Evolutionary conservation across 92 coral and sea anemone genomes (phyloP).

Genomic region (Palythoa heliodiscus): DNA sequence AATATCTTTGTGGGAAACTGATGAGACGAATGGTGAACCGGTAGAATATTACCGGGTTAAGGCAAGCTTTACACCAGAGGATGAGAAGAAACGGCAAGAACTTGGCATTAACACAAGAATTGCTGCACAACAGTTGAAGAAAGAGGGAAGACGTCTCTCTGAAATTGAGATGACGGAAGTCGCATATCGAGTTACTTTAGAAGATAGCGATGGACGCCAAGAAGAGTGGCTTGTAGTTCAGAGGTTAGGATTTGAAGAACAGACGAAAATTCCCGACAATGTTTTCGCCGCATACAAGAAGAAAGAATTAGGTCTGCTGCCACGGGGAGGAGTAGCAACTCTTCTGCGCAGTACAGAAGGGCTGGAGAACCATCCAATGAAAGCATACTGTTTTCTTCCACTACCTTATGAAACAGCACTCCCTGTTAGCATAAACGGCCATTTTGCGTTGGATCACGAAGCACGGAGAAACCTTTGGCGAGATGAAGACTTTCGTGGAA

Average conservation of each 20-base stretch:
- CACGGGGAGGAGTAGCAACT: slow-evolving; percentile 90
- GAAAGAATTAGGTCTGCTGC: slow-evolving; percentile 78
- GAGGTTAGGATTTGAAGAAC: slow-evolving; percentile 69
- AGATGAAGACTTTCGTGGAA: slow-evolving; percentile 63
- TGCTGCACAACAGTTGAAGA: slow-evolving; percentile 19
- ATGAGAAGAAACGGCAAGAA: slow-evolving; percentile 58
- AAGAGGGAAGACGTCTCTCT: slow-evolving; percentile 28
- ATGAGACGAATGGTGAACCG: slow-evolving; percentile 42
- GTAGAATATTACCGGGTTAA: slow-evolving; percentile 52
- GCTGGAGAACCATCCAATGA: slow-evolving; percentile 16
- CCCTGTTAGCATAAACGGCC: slow-evolving; percentile 89
- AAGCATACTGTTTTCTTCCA: slow-evolving; percentile 82
- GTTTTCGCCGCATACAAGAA: slow-evolving; percentile 50
- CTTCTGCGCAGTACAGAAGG: slow-evolving; percentile 9
- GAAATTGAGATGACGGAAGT: slow-evolving; percentile 56
- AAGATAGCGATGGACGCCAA: slow-evolving; percentile 54
- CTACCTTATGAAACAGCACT: slow-evolving; percentile 65
- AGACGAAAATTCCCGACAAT: slow-evolving; percentile 13
- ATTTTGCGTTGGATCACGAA: slow-evolving; percentile 79
- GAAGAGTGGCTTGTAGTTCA: slow-evolving; percentile 80
- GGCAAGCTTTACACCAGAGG: slow-evolving; percentile 56
- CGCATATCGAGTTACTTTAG: slow-evolving; percentile 60
- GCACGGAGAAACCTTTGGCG: slow-evolving; percentile 70
- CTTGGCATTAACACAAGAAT: slow-evolving; percentile 49
- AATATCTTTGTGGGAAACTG: slow-evolving; percentile 69